phyloP scores from a whole-genome alignment of 2,888 invertebrate genomes.

The Agriopis marginaria region DNA sequence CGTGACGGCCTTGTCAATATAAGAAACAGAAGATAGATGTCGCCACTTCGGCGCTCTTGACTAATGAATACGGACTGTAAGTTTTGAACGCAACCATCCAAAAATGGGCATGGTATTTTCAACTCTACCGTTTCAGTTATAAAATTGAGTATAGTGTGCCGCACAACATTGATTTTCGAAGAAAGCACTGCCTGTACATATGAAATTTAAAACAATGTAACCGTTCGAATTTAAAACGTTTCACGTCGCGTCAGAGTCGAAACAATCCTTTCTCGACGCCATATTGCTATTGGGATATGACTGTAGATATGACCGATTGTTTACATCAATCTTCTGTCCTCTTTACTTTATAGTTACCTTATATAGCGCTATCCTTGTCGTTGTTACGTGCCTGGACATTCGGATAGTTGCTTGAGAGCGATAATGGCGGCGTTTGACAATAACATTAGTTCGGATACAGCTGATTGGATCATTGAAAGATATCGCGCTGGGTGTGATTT shows the following conservation, averaged over 20 bases:
- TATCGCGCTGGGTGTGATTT: slow-evolving; percentile 66
- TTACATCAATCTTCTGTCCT: slow-evolving; percentile 50
- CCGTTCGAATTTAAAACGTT: slow-evolving; percentile 40
- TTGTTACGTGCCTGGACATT: slow-evolving; percentile 71
- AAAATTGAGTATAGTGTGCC: not conserved
- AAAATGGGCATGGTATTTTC: slow-evolving; percentile 10
- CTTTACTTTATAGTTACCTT: not conserved
- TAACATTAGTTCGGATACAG: slow-evolving; percentile 69
- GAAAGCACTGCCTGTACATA: not conserved
- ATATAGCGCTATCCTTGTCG: slow-evolving; percentile 35
- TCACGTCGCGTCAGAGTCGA: slow-evolving; percentile 30
- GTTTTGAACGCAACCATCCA: slow-evolving; percentile 17
- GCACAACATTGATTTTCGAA: not conserved
- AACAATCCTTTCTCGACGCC: slow-evolving; percentile 38
- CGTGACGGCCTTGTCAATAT: slow-evolving; percentile 67
- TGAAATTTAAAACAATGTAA: slow-evolving; percentile 25
- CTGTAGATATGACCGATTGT: slow-evolving; percentile 50
- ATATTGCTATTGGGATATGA: slow-evolving; percentile 36
- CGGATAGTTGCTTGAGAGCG: slow-evolving; percentile 62
- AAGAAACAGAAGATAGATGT: slow-evolving; percentile 73
- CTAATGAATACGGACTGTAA: slow-evolving; percentile 56
- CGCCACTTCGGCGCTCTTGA: slow-evolving; percentile 61
- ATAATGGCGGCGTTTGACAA: slow-evolving; percentile 73
- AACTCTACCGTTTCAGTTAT: not conserved
- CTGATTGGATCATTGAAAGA: slow-evolving; percentile 75